Conservation (phyloP, 2,888 invertebrate species). For the Sepiola atlantica region DNA sequence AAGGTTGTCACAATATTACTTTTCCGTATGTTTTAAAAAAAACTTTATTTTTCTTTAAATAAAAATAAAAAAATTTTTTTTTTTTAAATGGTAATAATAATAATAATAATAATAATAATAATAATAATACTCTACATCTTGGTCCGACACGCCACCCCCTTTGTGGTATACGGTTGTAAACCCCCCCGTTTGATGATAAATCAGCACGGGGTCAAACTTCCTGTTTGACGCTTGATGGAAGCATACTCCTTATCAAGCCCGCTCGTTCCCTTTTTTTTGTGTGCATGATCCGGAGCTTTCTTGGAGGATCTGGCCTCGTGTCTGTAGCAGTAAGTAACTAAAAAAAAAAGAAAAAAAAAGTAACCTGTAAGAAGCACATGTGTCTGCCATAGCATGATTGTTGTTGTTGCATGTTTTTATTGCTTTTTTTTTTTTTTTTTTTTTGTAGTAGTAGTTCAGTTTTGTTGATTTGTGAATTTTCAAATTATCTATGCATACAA, state of each 20-base stretch:
- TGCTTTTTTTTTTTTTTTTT: background rate
- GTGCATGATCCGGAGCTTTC: constrained; percentile 35
- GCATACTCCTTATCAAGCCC: constrained; percentile 38
- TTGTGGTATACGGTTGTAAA: constrained; percentile 59
- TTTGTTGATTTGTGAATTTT: no score
- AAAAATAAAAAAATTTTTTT: no score
- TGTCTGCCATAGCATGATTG: background rate
- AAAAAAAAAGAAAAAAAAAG: no score
- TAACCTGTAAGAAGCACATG: background rate
- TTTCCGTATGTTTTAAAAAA: no score
- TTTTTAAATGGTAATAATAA: no score
- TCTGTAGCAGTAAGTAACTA: background rate
- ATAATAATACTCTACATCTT: background rate
- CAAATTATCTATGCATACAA: no score
- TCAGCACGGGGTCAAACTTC: constrained; percentile 51
- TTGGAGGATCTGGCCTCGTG: constrained; percentile 45
- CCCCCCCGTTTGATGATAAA: constrained; percentile 47
- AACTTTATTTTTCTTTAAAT: no score
- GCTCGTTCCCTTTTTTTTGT: background rate
- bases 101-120: no score
- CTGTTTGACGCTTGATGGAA: constrained; percentile 52
- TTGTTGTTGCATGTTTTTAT: background rate
- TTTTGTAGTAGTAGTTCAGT: no score
- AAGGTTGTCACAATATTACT: no score
- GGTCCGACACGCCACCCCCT: constrained; percentile 56